Conservation (phyloP, 2,888 invertebrate genomes). For the Chaitophorus viminalis region DNA sequence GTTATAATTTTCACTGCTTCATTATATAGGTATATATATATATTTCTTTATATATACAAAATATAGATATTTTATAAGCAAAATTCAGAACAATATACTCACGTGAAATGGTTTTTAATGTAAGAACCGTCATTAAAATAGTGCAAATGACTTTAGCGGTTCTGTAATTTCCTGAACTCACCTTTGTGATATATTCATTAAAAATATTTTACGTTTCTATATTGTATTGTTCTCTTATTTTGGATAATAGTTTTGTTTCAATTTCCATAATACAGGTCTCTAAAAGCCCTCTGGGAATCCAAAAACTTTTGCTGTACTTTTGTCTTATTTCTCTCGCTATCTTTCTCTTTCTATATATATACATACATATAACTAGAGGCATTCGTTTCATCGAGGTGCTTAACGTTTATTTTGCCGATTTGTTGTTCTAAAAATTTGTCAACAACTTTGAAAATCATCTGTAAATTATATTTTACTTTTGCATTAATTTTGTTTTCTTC, state of each 20-base stretch:
- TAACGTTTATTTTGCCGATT: neutral
- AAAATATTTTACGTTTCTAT: constrained; percentile 8
- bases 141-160: too few relatives aligned
- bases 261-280: neutral
- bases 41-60: too few relatives aligned
- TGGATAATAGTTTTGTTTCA: neutral
- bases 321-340: neutral
- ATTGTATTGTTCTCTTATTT: neutral
- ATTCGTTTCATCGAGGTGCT: neutral
- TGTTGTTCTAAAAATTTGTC: too few relatives aligned
- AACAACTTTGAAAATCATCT: too few relatives aligned
- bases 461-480: too few relatives aligned
- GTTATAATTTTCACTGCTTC: too few relatives aligned
- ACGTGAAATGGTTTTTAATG: neutral
- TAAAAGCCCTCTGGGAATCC: neutral
- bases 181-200: neutral
- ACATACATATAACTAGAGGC: neutral
- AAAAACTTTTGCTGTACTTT: constrained; percentile 2
- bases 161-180: neutral
- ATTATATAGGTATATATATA: too few relatives aligned
- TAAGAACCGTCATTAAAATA: neutral
- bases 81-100: too few relatives aligned
- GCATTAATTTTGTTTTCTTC: too few relatives aligned
- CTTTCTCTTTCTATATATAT: neutral
- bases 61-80: too few relatives aligned